Conservation (phyloP, 2,888 invertebrate species). For the Catonia carolina region DNA sequence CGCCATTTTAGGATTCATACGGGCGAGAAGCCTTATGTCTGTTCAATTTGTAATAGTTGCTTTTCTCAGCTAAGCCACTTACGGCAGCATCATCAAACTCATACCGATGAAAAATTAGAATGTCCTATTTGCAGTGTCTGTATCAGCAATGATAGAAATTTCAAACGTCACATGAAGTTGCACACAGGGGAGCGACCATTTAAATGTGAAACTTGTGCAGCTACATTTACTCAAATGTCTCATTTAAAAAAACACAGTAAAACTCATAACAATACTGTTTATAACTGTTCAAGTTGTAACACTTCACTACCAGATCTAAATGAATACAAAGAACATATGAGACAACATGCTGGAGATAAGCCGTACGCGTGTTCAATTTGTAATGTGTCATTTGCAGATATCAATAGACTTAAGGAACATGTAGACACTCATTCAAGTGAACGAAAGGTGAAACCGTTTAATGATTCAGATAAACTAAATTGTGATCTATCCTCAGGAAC, state of each 20-base stretch:
- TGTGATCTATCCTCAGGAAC: no score
- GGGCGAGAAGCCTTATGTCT: conserved; percentile 23
- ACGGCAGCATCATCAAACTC: conserved; percentile 19
- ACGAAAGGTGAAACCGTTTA: no score
- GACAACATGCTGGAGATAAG: conserved; percentile 2
- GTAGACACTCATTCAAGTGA: not conserved
- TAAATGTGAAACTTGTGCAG: conserved; percentile 23
- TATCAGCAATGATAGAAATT: conserved; percentile 20
- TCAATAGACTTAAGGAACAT: conserved; percentile 6
- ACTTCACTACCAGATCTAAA: not conserved
- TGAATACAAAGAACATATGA: not conserved
- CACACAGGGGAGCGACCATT: conserved; percentile 26
- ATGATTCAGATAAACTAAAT: no score
- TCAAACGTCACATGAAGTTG: conserved; percentile 19
- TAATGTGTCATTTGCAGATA: not conserved
- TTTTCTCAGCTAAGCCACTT: conserved; percentile 16
- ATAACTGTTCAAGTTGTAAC: conserved; percentile 3
- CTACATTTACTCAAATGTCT: conserved; percentile 19
- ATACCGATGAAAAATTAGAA: conserved; percentile 22
- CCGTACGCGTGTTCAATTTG: conserved; percentile 8
- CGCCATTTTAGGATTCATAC: conserved; percentile 24
- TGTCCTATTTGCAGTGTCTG: conserved; percentile 22
- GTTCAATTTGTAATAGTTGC: conserved; percentile 16
- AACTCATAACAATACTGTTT: conserved; percentile 13
- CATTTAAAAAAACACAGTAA: conserved; percentile 21